Conservation (phyloP, 2,888 invertebrate species). For the Drosophila multiciliata region DNA sequence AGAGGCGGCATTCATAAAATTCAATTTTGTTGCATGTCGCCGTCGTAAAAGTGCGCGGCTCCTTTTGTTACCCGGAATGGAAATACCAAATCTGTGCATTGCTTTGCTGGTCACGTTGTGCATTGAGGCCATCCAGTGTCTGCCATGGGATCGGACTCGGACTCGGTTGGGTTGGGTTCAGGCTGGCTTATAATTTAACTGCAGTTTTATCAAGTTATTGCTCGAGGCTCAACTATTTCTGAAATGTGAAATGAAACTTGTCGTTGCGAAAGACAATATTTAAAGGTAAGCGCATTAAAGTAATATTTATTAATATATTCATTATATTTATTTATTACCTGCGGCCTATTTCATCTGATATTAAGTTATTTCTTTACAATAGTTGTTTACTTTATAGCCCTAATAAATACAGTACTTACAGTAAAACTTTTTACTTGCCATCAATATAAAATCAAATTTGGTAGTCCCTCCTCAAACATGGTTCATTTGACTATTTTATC, state of each 20-base stretch:
- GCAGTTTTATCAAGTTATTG: slow-evolving; percentile 51
- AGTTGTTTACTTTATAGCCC: background rate
- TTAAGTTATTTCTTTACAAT: background rate
- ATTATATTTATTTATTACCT: slow-evolving; percentile 14
- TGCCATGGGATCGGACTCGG: slow-evolving; percentile 10
- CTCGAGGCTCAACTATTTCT: slow-evolving; percentile 21
- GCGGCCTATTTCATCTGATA: background rate
- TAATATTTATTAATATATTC: slow-evolving; percentile 12
- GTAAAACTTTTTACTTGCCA: slow-evolving; percentile 5
- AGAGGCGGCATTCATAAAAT: slow-evolving; percentile 71
- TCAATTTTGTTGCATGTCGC: slow-evolving; percentile 80
- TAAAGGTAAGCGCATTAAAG: slow-evolving; percentile 1
- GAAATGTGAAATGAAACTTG: slow-evolving; percentile 17
- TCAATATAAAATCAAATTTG: background rate
- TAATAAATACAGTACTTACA: slow-evolving; percentile 1
- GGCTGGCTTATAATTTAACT: slow-evolving; percentile 70
- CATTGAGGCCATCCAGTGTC: slow-evolving; percentile 16
- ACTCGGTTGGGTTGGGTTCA: slow-evolving; percentile 21
- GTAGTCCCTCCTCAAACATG: background rate
- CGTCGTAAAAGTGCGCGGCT: slow-evolving; percentile 78
- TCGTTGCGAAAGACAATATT: slow-evolving; percentile 6
- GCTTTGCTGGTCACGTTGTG: slow-evolving; percentile 77
- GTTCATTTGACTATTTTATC: background rate
- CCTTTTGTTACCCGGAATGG: slow-evolving; percentile 72
- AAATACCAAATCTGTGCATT: slow-evolving; percentile 80